These are phyloP conservation scores for Pyrgilauda ruficollis DNA, from an alignment of 2,113 vertebrate genomes.

Conservation along the genomic window DNA sequence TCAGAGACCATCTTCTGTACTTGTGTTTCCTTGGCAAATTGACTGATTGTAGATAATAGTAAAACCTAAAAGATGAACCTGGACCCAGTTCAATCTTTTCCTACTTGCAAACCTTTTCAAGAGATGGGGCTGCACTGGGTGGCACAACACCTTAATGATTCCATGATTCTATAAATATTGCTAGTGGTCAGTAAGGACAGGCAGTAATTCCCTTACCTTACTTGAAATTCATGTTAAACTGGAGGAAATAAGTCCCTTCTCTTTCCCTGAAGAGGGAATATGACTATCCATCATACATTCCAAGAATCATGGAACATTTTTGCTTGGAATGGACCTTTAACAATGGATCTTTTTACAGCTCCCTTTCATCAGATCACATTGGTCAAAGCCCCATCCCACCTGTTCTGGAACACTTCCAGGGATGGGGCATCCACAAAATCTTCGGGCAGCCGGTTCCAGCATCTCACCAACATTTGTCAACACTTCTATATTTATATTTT, in stretches of 20 bases:
- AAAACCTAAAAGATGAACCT: background rate
- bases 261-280: background rate
- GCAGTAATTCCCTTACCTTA: background rate
- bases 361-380: background rate
- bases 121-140: background rate
- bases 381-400: background rate
- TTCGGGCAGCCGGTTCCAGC: fast-evolving
- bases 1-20: background rate
- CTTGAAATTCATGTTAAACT: background rate
- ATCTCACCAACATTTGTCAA: background rate
- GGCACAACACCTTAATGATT: background rate
- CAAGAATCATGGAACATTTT: background rate
- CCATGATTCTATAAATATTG: background rate
- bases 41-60: background rate
- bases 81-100: background rate
- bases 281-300: background rate
- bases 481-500: background rate
- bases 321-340: background rate
- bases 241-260: background rate
- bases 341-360: background rate
- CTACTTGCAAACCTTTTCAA: background rate
- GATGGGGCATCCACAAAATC: too few species aligned
- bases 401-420: background rate
- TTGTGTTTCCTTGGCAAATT: background rate
- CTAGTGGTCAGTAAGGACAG: background rate